These are phyloP conservation scores for Ceryle rudis DNA, from an alignment of 2,797 vertebrate species.

Conservation along the genomic window DNA sequence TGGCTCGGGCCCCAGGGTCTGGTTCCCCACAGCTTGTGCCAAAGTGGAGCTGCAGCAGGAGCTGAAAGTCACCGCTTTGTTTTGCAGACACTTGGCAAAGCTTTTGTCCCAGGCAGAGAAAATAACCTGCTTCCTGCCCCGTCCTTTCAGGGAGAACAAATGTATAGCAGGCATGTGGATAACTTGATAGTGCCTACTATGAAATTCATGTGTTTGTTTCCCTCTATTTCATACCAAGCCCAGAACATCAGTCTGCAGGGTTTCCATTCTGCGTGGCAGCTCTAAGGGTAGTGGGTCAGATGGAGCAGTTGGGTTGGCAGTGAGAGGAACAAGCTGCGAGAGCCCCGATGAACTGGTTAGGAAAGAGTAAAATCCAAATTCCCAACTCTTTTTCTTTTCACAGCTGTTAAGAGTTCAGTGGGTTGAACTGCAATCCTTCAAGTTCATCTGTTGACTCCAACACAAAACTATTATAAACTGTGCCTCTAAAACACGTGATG, in stretches of 20 bases:
- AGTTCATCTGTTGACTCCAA: constrained; percentile 77
- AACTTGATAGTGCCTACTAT: not conserved
- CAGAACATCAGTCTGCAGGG: not conserved
- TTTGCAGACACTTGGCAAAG: not conserved
- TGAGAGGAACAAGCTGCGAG: not conserved
- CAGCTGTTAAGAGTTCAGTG: constrained; percentile 77
- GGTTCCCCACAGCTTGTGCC: not conserved
- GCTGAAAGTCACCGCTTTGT: not conserved
- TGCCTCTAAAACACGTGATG: constrained; percentile 81
- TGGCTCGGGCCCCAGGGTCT: not conserved
- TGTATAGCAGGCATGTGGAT: not conserved
- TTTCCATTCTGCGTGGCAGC: not conserved
- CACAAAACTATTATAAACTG: constrained; percentile 80
- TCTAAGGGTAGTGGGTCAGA: not conserved
- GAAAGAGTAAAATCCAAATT: constrained; percentile 54
- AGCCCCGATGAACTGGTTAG: not conserved
- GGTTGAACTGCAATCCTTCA: constrained; percentile 74
- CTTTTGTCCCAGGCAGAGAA: not conserved
- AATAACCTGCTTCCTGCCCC: not conserved
- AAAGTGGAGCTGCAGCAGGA: not conserved
- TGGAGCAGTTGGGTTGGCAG: not conserved
- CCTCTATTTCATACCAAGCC: not conserved
- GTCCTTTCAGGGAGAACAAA: not conserved
- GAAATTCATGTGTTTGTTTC: not conserved
- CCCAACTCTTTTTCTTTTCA: constrained; percentile 61